These are phyloP conservation scores for Hozukius guyotensis DNA, from an alignment of 2,797 vertebrate genomes.

Conservation along the genomic window DNA sequence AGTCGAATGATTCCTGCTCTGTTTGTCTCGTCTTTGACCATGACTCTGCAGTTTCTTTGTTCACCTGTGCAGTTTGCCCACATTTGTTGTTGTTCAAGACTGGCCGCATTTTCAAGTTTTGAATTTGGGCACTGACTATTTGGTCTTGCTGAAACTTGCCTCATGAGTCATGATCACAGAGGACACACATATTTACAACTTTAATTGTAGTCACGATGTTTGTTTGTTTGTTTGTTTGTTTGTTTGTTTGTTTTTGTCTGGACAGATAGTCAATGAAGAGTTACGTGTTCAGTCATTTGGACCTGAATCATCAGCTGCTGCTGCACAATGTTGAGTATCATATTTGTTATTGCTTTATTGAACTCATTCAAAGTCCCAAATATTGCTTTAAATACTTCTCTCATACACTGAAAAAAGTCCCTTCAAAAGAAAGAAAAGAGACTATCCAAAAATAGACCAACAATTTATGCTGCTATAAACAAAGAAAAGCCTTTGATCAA, in stretches of 20 bases:
- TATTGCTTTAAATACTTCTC: slow-evolving; percentile 10
- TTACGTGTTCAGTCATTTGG: neutral
- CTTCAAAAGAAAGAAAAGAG: neutral
- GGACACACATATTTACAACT: neutral
- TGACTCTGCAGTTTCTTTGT: neutral
- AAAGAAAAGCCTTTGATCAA: slow-evolving; percentile 25
- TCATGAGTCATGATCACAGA: neutral
- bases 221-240: no score
- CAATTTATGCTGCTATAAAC: neutral
- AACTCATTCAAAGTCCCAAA: slow-evolving; percentile 10
- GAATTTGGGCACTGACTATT: neutral
- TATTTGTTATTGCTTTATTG: slow-evolving; percentile 50
- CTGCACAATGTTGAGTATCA: neutral
- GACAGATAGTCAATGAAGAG: neutral
- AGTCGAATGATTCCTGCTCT: neutral
- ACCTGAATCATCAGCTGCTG: slow-evolving; percentile 1
- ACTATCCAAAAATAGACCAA: slow-evolving; percentile 4
- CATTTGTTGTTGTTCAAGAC: neutral
- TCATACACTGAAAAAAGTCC: neutral
- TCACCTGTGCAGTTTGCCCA: neutral
- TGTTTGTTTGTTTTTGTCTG: no score
- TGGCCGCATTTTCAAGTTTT: neutral
- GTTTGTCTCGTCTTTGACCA: neutral
- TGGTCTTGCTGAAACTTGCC: neutral
- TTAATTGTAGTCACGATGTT: neutral